These are phyloP conservation scores for Gymnocephalus cernua DNA, from an alignment of 2,113 vertebrate genomes.

Conservation along the genomic window DNA sequence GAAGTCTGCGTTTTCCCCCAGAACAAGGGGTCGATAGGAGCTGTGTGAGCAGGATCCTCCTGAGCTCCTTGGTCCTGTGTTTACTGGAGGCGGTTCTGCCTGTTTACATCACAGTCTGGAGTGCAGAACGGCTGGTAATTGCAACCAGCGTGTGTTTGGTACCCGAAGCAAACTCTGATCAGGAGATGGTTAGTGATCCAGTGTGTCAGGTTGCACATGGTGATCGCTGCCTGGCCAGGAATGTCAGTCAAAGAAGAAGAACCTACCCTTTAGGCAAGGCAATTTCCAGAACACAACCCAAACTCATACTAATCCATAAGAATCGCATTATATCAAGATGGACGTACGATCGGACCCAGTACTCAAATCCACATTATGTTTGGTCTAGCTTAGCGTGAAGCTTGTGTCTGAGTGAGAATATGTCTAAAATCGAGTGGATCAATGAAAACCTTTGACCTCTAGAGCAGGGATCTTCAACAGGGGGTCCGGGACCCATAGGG, in stretches of 20 bases:
- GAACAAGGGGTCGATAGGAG: constrained; percentile 1
- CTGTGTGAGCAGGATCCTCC: constrained; percentile 19
- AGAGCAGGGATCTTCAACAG: too few species aligned
- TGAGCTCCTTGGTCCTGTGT: constrained; percentile 68
- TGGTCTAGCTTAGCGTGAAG: too few species aligned
- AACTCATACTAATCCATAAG: neutral
- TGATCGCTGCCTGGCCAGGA: neutral
- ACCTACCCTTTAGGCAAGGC: neutral
- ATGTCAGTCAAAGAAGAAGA: neutral
- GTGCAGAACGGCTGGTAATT: constrained; percentile 61
- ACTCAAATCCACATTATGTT: neutral
- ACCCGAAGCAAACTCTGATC: constrained; percentile 58
- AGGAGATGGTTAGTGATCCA: constrained; percentile 45
- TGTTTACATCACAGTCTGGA: constrained; percentile 64
- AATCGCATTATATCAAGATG: neutral
- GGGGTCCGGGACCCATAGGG: too few species aligned
- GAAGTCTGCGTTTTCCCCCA: constrained; percentile 7
- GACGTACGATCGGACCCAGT: too few species aligned
- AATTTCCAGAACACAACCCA: neutral
- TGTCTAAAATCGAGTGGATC: too few species aligned
- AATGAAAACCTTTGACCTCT: too few species aligned
- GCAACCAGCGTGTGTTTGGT: constrained; percentile 44
- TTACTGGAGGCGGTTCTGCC: constrained; percentile 61
- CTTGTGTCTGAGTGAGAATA: too few species aligned
- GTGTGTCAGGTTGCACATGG: constrained; percentile 17